Evolutionary conservation across 2,113 vertebrate species (phyloP), one percentile per base, ranked within the genome.

Genomic region (Patagioenas fasciata): DNA sequence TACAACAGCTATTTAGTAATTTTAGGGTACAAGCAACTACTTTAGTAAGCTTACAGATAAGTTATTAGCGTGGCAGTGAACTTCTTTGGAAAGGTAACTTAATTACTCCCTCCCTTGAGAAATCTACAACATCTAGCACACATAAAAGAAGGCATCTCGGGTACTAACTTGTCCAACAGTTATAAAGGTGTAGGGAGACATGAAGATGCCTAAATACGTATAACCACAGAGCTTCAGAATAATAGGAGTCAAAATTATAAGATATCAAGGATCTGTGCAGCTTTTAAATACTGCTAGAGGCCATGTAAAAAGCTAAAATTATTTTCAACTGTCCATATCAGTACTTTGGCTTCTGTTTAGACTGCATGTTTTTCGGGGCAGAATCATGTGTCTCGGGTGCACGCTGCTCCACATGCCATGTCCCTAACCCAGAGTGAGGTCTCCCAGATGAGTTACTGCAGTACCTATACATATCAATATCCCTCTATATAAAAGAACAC

Each of bases 11-110:
- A 88, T 81, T 96, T 93, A 95, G 94, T 67, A 13, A 94, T 93
- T 96, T 93, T 88, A 60, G 40, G 81, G 69, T 93, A 94, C 89
- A 93, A 94, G 83, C 79, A 90, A 81, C 82, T 78, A 90, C 85
- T 86, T 85, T 60, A 94, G 73, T 90, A 80, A 88, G 71, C 66
- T 86, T 90, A 93, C 75, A 93, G 85, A 83, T 88, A 95, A 93
- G 64, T 95, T 93, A 94, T 90, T 95, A 91, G 56, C 62, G 75
- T 1, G 67, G 93, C 90, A 31, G 75, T 7, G 53, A 93, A 40
- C 42, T 88, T 26, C 85, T 96, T 91, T 94, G 90, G 94, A 96
- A 87, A 10, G 64, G 56, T 93, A 93, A 94, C 85, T 94, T 74
- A 95, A 91, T 95, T 94, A 94, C 25, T 85, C 88, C 64, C 42